These are phyloP conservation scores for Neodontobutis hainanensis DNA, from an alignment of 2,113 vertebrate genomes.

Conservation along the genomic window DNA sequence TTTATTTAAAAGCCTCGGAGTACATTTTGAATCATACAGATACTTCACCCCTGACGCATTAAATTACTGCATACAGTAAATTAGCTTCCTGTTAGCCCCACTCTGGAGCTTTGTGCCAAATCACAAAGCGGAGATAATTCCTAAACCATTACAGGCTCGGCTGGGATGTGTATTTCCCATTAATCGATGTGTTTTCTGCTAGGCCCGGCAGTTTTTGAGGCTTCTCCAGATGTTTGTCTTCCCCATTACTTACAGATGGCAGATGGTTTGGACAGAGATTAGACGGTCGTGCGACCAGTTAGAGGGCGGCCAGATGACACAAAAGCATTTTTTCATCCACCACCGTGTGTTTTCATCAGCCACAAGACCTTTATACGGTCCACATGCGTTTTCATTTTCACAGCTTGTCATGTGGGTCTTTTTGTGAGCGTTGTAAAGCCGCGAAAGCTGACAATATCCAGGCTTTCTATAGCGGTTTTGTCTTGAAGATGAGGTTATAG, in stretches of 20 bases:
- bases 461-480: conserved; percentile 4
- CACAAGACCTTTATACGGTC: conserved; percentile 27
- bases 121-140: conserved; percentile 54
- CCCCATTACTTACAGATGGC: conserved; percentile 55
- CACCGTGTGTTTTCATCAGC: conserved; percentile 38
- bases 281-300: conserved; percentile 53
- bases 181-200: conserved; percentile 60
- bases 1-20: conserved; percentile 22
- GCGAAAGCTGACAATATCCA: conserved; percentile 4
- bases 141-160: conserved; percentile 34
- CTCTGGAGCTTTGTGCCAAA: conserved; percentile 40
- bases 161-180: conserved; percentile 53
- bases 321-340: conserved; percentile 40
- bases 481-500: conserved; percentile 18
- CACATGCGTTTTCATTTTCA: conserved; percentile 20
- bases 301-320: conserved; percentile 46
- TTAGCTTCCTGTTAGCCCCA: conserved; percentile 31
- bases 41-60: conserved; percentile 8
- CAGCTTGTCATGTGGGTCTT: conserved; percentile 10
- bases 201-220: conserved; percentile 25
- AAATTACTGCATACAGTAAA: conserved; percentile 29
- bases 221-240: conserved; percentile 72
- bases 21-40: conserved; percentile 22
- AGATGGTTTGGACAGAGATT: conserved; percentile 63
- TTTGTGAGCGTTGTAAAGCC: conserved; percentile 9